These are phyloP conservation scores for Tetramorium simillimum DNA, from an alignment of 1,140 invertebrate species.

Conservation along the genomic window DNA sequence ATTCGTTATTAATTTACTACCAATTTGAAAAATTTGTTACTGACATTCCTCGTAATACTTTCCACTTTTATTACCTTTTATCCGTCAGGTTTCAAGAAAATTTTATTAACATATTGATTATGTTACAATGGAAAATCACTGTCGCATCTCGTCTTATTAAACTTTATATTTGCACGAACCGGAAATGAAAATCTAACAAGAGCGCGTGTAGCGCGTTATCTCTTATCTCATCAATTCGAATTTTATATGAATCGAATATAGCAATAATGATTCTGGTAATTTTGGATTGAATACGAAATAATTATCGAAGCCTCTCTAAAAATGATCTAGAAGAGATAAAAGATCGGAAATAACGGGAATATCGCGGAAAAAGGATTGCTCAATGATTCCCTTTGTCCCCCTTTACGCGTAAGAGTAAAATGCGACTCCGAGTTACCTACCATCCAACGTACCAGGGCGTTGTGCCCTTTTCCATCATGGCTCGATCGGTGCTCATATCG, in stretches of 20 bases:
- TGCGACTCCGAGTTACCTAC: constrained; percentile 83
- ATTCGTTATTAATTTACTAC: constrained; percentile 17
- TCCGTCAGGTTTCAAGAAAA: neutral
- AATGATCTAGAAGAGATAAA: neutral
- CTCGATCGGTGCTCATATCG: constrained; percentile 90
- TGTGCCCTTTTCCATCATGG: constrained; percentile 87
- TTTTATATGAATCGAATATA: neutral
- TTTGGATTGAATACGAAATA: neutral
- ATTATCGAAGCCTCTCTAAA: neutral
- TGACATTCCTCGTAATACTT: neutral
- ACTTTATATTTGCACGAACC: neutral
- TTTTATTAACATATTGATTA: constrained; percentile 11
- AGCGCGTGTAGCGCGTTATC: neutral
- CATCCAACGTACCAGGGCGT: constrained; percentile 96
- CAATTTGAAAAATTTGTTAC: constrained; percentile 2
- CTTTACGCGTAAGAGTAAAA: neutral
- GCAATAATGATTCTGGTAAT: neutral
- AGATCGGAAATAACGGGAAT: neutral
- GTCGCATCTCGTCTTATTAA: neutral
- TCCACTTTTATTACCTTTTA: neutral
- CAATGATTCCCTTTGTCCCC: neutral
- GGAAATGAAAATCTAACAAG: neutral
- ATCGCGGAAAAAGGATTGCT: neutral
- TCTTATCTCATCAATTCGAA: neutral
- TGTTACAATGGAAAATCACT: neutral